Conservation (phyloP, 1,140 invertebrate species). For the Geopemphigus sp. region DNA sequence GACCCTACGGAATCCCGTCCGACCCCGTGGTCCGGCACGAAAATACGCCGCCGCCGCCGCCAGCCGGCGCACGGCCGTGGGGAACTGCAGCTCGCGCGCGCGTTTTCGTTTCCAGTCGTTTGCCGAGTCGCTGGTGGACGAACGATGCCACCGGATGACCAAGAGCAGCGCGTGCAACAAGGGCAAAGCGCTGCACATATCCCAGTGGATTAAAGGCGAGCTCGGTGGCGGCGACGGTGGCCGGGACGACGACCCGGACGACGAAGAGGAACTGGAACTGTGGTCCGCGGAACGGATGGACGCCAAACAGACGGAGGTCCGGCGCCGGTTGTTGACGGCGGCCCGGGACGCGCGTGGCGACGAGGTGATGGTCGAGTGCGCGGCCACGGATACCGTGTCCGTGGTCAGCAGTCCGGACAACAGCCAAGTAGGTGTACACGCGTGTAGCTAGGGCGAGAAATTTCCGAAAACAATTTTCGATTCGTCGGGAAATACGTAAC, state of each 20-base stretch:
- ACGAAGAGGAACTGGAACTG: background rate
- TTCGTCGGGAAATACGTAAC: no score
- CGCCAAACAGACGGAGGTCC: background rate
- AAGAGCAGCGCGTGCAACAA: conserved; percentile 60
- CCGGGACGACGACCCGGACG: background rate
- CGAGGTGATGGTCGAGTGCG: background rate
- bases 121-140: conserved; percentile 61
- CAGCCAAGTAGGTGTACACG: no score
- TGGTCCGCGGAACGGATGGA: conserved; percentile 28
- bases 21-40: no score
- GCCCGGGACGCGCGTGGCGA: background rate
- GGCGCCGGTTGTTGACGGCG: background rate
- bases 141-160: conserved; percentile 62
- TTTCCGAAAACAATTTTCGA: no score
- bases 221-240: conserved; percentile 55
- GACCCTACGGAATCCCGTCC: no score
- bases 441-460: no score
- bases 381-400: no score
- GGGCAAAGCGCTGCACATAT: conserved; percentile 65
- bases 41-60: no score
- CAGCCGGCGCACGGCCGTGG: no score
- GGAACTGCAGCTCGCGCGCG: background rate
- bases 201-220: conserved; percentile 70
- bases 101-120: conserved; percentile 27
- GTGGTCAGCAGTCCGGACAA: no score